Percentiles rank a stretch among this genome's conserved stretches.
Conservation (phyloP, 1,140 invertebrate genomes). For the Eumaeus atala region DNA sequence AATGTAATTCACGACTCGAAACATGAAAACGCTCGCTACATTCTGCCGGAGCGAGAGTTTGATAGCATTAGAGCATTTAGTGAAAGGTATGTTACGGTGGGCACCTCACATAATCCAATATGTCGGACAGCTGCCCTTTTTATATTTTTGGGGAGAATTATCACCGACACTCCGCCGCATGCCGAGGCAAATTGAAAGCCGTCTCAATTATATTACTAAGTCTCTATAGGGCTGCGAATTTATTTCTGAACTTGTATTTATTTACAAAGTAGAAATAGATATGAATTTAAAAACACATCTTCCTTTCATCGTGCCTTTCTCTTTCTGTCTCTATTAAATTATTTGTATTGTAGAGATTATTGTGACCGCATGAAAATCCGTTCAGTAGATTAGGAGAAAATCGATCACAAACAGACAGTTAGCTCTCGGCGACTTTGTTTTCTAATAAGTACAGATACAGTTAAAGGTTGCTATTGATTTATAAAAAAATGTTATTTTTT, state of each 20-base stretch:
- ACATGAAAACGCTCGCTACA: conserved; percentile 16
- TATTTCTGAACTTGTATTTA: neutral
- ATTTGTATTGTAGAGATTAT: no score
- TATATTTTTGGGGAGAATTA: conserved; percentile 72
- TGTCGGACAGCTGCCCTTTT: conserved; percentile 63
- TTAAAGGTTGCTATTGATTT: no score
- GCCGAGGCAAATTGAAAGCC: conserved; percentile 72
- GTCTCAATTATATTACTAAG: conserved; percentile 66
- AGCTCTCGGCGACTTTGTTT: no score
- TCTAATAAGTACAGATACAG: no score
- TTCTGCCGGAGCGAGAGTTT: conserved; percentile 28
- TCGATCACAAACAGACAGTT: no score
- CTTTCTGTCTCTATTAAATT: no score
- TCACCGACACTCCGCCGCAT: conserved; percentile 66
- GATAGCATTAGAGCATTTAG: conserved; percentile 35
- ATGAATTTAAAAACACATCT: no score
- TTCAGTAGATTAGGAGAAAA: no score
- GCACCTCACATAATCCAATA: conserved; percentile 58
- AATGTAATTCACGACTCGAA: conserved; percentile 4
- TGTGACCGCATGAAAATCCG: no score
- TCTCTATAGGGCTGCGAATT: conserved; percentile 42
- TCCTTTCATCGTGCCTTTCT: no score
- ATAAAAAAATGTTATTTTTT: no score
- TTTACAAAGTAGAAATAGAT: no score
- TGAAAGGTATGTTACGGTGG: conserved; percentile 34